phyloP scores from a whole-genome alignment of 2,888 invertebrate species.

The Campoplex nolae region DNA sequence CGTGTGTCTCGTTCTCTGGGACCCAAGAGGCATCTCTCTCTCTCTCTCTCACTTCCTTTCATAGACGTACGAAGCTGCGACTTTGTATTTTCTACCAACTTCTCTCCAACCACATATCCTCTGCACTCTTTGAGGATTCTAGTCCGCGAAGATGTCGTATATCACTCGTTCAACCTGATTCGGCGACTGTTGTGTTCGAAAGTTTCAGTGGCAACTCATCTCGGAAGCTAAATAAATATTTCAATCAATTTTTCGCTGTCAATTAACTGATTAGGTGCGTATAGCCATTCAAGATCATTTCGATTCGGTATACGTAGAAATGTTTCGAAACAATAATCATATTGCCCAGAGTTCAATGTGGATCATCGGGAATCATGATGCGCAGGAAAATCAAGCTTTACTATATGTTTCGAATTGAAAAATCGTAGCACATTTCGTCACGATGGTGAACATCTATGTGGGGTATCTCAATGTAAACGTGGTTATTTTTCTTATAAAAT shows the following conservation, averaged over 20 bases:
- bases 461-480: no score
- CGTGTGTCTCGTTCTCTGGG: slow-evolving; percentile 32
- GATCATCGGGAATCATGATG: neutral
- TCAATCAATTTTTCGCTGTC: neutral
- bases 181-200: neutral
- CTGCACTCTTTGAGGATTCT: slow-evolving; percentile 2
- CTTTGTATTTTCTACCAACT: slow-evolving; percentile 55
- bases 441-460: no score
- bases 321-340: neutral
- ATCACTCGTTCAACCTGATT: slow-evolving; percentile 23
- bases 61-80: slow-evolving; percentile 41
- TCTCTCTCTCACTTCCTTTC: slow-evolving; percentile 30
- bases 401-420: no score
- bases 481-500: no score
- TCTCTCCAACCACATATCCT: slow-evolving; percentile 34
- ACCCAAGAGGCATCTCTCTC: slow-evolving; percentile 18
- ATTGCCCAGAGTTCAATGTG: neutral
- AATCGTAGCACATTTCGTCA: no score
- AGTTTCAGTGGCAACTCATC: neutral
- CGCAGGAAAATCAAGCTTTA: no score
- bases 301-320: neutral
- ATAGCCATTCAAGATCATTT: neutral
- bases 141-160: neutral
- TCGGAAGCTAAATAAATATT: neutral
- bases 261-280: neutral